Evolutionary conservation across 30 jellyfish, hydroid and myxozoan genomes (phyloP).

Genomic region (Cassiopea xamachana): DNA sequence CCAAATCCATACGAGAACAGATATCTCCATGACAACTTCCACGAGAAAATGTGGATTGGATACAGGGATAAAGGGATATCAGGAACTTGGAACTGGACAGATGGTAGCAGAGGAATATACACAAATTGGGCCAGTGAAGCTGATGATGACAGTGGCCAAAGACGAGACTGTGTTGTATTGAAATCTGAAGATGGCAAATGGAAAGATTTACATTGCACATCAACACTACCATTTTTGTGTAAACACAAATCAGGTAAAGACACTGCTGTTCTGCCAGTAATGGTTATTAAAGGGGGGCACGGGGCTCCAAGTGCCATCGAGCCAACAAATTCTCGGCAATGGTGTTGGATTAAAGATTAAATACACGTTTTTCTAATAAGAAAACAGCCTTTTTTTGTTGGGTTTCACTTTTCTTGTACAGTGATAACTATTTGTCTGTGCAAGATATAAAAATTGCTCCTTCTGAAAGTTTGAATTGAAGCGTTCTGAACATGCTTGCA

Average conservation of each 20-base stretch:
- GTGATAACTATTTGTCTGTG: too few relatives aligned
- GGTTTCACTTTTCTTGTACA: too few relatives aligned
- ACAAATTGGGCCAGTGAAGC: slow-evolving; percentile 96
- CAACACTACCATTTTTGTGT: slow-evolving; percentile 76
- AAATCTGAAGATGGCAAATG: slow-evolving; percentile 87
- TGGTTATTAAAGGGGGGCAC: too few relatives aligned
- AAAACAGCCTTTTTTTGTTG: too few relatives aligned
- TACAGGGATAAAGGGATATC: slow-evolving; percentile 91
- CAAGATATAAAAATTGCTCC: too few relatives aligned
- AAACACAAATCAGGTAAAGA: slow-evolving; percentile 77
- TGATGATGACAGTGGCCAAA: slow-evolving; percentile 78
- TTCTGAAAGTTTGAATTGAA: too few relatives aligned
- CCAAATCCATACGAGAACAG: slow-evolving; percentile 94
- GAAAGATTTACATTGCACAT: slow-evolving; percentile 90
- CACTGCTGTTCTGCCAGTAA: too few relatives aligned
- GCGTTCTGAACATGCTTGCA: too few relatives aligned
- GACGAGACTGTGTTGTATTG: slow-evolving; percentile 89
- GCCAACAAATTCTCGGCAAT: too few relatives aligned
- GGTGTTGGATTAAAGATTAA: too few relatives aligned
- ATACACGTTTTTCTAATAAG: too few relatives aligned
- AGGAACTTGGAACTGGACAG: slow-evolving; percentile 99
- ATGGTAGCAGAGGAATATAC: slow-evolving; percentile 82
- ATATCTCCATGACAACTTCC: slow-evolving; percentile 88
- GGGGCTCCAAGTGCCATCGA: too few relatives aligned
- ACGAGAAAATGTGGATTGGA: slow-evolving; percentile 96